Evolutionary conservation across 2,888 invertebrate species (phyloP).

Genomic region (Venustoraphidia nigricollis): DNA sequence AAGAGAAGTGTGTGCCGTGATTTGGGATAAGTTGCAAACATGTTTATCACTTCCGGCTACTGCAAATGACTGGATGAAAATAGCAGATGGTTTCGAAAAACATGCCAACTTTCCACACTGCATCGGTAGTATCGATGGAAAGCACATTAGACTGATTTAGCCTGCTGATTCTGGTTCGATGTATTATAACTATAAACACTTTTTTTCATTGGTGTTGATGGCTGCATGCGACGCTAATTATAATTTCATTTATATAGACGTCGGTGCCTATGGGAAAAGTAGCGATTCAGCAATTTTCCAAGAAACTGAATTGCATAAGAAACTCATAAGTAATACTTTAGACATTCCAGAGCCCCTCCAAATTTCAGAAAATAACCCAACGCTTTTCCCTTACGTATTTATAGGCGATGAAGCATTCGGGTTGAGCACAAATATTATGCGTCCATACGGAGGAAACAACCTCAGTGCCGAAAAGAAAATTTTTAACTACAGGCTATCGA

Average conservation of each 20-base stretch:
- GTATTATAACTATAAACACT: constrained; percentile 12
- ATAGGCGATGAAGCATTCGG: constrained; percentile 8
- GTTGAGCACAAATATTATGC: constrained; percentile 5
- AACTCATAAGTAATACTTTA: background rate
- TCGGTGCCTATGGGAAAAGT: constrained; percentile 15
- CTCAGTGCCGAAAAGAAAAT: background rate
- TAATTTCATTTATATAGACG: constrained; percentile 13
- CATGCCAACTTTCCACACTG: constrained; percentile 6
- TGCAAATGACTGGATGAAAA: constrained; percentile 1
- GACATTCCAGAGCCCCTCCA: constrained; percentile 5
- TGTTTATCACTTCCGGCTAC: too few relatives aligned
- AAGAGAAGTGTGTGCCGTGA: too few relatives aligned
- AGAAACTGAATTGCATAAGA: constrained; percentile 15
- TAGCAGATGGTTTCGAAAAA: constrained; percentile 2
- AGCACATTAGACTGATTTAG: background rate
- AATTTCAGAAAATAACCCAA: background rate
- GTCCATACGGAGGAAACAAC: constrained; percentile 5
- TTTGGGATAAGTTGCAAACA: too few relatives aligned
- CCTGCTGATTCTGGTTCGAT: constrained; percentile 2
- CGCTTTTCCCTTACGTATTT: constrained; percentile 3
- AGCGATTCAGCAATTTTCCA: constrained; percentile 16
- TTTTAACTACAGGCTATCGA: constrained; percentile 5
- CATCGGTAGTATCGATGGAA: background rate
- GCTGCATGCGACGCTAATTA: constrained; percentile 11
- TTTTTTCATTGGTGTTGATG: constrained; percentile 11